Evolutionary conservation across 2,888 invertebrate species (phyloP).

Genomic region (Plebejus argus): DNA sequence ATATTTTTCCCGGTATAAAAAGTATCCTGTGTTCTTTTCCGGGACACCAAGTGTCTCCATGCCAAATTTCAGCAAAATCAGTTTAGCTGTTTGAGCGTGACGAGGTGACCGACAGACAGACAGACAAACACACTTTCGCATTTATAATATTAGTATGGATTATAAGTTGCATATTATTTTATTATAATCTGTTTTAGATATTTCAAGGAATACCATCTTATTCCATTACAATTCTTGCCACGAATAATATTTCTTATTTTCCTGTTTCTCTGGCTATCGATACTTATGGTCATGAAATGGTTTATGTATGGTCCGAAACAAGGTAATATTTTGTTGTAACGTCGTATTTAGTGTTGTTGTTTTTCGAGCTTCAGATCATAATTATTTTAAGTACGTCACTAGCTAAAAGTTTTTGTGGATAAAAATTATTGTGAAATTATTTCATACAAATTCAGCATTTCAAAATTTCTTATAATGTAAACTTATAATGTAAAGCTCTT

Average conservation of each 20-base stretch:
- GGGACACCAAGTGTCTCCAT: not conserved
- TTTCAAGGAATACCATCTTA: conserved; percentile 81
- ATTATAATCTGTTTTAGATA: conserved; percentile 68
- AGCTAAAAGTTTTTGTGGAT: too few species aligned
- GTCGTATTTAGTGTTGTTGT: too few species aligned
- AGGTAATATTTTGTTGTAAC: conserved; percentile 45
- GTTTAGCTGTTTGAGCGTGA: not conserved
- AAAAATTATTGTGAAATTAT: too few species aligned
- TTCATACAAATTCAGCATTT: too few species aligned
- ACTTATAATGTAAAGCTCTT: too few species aligned
- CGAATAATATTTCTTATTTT: conserved; percentile 92
- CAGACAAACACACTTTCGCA: not conserved
- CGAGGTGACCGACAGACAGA: not conserved
- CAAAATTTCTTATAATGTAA: too few species aligned
- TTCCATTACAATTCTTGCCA: conserved; percentile 92
- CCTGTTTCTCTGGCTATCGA: conserved; percentile 93
- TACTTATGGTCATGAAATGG: conserved; percentile 95
- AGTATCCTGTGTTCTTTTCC: too few species aligned
- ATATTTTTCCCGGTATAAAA: too few species aligned
- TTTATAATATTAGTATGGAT: not conserved
- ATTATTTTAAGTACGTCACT: too few species aligned
- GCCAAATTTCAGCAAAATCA: not conserved
- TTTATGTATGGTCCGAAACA: conserved; percentile 75
- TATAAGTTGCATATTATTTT: not conserved
- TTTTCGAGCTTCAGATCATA: too few species aligned